Percentiles rank a stretch among this genome's conserved stretches.
These are phyloP conservation scores for Sebastes vulpes DNA, from an alignment of 2,797 vertebrate genomes.

Conservation along the genomic window DNA sequence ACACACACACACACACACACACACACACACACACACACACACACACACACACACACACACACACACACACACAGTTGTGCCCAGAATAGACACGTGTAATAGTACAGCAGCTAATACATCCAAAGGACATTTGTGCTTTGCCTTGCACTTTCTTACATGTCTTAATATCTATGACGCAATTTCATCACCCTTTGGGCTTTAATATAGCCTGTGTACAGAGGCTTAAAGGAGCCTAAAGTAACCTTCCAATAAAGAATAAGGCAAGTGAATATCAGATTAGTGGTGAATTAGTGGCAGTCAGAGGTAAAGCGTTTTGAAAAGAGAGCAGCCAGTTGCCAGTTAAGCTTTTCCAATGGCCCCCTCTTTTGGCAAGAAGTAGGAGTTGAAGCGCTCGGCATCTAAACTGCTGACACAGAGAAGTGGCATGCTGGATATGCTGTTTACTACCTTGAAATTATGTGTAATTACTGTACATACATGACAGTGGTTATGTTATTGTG, in stretches of 20 bases:
- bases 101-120: not conserved
- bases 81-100: slow-evolving; percentile 11
- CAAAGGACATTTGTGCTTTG: not conserved
- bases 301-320: not conserved
- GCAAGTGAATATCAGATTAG: not conserved
- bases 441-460: not conserved
- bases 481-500: not conserved
- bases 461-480: not conserved
- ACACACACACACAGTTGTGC: not conserved
- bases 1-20: not conserved
- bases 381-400: slow-evolving; percentile 2
- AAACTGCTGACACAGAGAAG: slow-evolving; percentile 23
- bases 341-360: slow-evolving; percentile 71
- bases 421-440: not conserved
- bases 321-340: not conserved
- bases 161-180: not conserved
- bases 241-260: not conserved
- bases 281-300: not conserved
- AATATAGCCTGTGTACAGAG: not conserved
- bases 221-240: not conserved
- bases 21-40: not conserved
- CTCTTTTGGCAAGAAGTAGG: slow-evolving; percentile 72
- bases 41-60: not conserved
- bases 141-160: not conserved
- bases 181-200: not conserved